These are phyloP conservation scores for Polymixis flavicincta DNA, from an alignment of 2,888 invertebrate genomes.

Conservation along the genomic window DNA sequence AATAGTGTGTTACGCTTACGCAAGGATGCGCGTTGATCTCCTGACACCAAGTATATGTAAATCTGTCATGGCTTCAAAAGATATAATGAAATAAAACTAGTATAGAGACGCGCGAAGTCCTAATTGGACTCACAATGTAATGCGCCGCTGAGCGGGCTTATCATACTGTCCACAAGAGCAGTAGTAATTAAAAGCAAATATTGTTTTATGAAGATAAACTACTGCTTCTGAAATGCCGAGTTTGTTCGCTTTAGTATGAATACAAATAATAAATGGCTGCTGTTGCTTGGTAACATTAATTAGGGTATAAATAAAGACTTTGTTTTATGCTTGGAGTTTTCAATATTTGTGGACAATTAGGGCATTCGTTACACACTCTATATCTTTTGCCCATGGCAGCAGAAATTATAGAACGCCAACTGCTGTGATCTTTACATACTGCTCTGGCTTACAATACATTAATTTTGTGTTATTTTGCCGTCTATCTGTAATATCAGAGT, in stretches of 20 bases:
- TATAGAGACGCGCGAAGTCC: not conserved
- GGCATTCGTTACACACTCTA: not conserved
- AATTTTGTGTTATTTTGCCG: not conserved
- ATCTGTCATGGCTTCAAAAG: not conserved
- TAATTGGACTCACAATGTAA: conserved; percentile 36
- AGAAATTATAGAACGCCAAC: no score
- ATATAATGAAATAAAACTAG: conserved; percentile 1
- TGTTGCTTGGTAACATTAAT: not conserved
- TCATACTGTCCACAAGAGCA: conserved; percentile 23
- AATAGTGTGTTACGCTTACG: no score
- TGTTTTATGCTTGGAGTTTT: not conserved
- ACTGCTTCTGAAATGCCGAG: conserved; percentile 1
- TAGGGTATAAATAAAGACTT: not conserved
- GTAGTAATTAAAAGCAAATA: conserved; percentile 47
- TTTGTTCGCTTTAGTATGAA: conserved; percentile 2
- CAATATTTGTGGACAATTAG: not conserved
- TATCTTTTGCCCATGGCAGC: no score
- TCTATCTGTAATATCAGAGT: not conserved
- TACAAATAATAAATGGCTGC: not conserved
- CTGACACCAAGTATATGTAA: not conserved
- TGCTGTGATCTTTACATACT: no score
- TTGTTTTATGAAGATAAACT: conserved; percentile 41
- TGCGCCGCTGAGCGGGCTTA: conserved; percentile 9
- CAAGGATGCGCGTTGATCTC: no score
- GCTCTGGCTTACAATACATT: not conserved